These are phyloP conservation scores for Xanthia icteritia DNA, from an alignment of 2,888 invertebrate genomes.

Conservation along the genomic window DNA sequence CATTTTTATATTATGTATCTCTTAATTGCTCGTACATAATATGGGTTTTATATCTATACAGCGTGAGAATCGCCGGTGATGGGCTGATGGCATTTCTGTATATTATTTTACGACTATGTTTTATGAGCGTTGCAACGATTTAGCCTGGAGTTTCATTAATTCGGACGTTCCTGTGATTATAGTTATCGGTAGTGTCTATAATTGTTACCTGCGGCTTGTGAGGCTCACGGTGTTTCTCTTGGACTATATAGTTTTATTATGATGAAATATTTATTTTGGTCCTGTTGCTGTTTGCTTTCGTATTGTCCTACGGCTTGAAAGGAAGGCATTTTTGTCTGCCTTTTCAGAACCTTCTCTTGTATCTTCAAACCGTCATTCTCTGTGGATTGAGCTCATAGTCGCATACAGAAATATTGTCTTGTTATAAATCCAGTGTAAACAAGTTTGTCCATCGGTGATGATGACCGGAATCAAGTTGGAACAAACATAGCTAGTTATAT, in stretches of 20 bases:
- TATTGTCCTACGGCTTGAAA: neutral
- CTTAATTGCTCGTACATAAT: slow-evolving; percentile 70
- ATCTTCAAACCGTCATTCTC: neutral
- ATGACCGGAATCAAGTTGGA: slow-evolving; percentile 41
- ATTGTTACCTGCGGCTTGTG: slow-evolving; percentile 46
- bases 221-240: slow-evolving; percentile 11
- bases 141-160: slow-evolving; percentile 62
- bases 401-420: neutral
- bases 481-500: slow-evolving; percentile 62
- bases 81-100: slow-evolving; percentile 65
- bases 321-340: neutral
- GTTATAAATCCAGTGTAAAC: slow-evolving; percentile 27
- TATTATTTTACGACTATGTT: slow-evolving; percentile 66
- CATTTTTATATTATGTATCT: slow-evolving; percentile 72
- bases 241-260: slow-evolving; percentile 34
- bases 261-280: slow-evolving; percentile 8
- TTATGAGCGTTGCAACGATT: slow-evolving; percentile 66
- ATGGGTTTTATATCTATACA: slow-evolving; percentile 65
- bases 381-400: neutral
- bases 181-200: slow-evolving; percentile 49
- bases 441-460: slow-evolving; percentile 25
- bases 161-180: slow-evolving; percentile 62
- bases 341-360: neutral
- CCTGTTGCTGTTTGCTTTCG: neutral
- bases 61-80: slow-evolving; percentile 69